phyloP scores from a whole-genome alignment of 2,888 invertebrate genomes.

The Synanthedon andrenaeformis region DNA sequence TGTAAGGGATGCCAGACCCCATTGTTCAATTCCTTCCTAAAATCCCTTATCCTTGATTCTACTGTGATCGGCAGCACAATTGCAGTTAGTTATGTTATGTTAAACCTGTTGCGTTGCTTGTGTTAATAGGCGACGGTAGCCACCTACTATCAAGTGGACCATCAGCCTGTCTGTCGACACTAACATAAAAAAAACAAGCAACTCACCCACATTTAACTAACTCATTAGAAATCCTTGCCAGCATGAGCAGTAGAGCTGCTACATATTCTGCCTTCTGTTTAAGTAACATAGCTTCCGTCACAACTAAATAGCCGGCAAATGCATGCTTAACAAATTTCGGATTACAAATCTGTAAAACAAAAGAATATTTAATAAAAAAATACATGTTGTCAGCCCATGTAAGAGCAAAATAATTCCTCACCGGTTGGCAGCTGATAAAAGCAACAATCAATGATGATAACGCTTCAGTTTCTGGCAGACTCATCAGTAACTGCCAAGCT shows the following conservation, averaged over 20 bases:
- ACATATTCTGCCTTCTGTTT: constrained; percentile 33
- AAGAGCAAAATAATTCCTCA: constrained; percentile 10
- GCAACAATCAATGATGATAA: constrained; percentile 40
- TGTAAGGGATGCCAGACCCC: too few relatives aligned
- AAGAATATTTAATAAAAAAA: neutral
- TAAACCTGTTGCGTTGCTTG: too few relatives aligned
- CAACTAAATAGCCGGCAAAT: constrained; percentile 39
- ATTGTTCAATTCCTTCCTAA: too few relatives aligned
- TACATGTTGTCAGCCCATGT: too few relatives aligned
- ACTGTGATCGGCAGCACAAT: too few relatives aligned
- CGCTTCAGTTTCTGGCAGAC: constrained; percentile 34
- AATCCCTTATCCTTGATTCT: too few relatives aligned
- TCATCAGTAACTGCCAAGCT: constrained; percentile 52
- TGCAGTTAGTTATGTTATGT: too few relatives aligned
- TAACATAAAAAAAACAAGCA: neutral
- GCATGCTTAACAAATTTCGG: constrained; percentile 32
- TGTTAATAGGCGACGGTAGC: too few relatives aligned
- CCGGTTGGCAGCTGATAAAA: constrained; percentile 56
- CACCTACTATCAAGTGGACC: neutral
- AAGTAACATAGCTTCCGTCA: constrained; percentile 41
- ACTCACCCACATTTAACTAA: constrained; percentile 39
- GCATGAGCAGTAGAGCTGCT: constrained; percentile 38
- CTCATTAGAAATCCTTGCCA: constrained; percentile 45
- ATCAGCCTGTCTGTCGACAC: neutral
- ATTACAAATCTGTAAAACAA: constrained; percentile 40